Evolutionary conservation across 2,797 vertebrate genomes (phyloP), one percentile per base, ranked within the genome.

Genomic region (Pseudochaenichthys georgianus): DNA sequence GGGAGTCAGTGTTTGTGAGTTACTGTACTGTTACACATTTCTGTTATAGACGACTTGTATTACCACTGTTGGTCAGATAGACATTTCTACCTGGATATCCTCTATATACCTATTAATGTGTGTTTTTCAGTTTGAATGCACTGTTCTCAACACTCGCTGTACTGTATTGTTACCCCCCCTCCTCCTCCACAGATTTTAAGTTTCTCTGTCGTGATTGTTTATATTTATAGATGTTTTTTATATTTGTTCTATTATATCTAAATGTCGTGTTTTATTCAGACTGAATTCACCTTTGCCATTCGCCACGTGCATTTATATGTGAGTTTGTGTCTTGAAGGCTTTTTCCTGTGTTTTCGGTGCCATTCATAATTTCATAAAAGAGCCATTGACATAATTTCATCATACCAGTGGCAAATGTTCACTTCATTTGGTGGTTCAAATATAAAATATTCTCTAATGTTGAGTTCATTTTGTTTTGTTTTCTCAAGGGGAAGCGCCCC

Each of bases 61-160:
- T 80, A 69, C 87, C 80, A 77, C 86, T 82, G 84, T 84, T 60
- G 64, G 82, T 87, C 84, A 85, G 79, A 83, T 90, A 83, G 89
- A 76, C 73, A 85, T 81, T 87, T 90, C 77, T 75, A 81, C 75
- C 43, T 82, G 77, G 67, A 68, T 77, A 72, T 73, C 82, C 75
- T 88, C 75, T 80, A 73, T 88, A 73, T 86, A 89, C 74, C 66
- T 83, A 72, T 66, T 81, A 46, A 51, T 81, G 78, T 87, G 80
- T 94, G 89, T 91, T 63, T 68, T 77, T 85, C 63, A 23, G 21
- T 92, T 95, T 91, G 77, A 87, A 90, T 92, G 93, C 94, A 94
- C 93, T 94, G 94, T 85, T 85, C 82, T 89, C 81, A 75, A 58
- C 64, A 75, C 34, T 62, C 60, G 80, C 86, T 83, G 68, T 78